phyloP scores from a whole-genome alignment of 1,140 invertebrate genomes.

The Euborellia annulipes region DNA sequence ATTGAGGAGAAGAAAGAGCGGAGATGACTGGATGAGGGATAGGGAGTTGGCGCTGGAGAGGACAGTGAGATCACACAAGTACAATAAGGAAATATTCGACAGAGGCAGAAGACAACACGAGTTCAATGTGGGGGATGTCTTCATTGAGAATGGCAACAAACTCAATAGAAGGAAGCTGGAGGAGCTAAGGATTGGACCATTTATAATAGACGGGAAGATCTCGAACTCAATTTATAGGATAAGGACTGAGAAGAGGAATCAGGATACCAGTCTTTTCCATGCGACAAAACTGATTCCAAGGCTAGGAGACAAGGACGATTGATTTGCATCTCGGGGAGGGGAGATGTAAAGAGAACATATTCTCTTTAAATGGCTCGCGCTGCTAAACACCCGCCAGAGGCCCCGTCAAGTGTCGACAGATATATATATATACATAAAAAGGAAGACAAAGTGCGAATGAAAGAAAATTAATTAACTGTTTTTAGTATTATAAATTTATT shows the following conservation, averaged over 20 bases:
- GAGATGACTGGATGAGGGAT: conserved; percentile 10
- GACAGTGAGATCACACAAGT: conserved; percentile 17
- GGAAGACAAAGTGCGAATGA: too few relatives aligned
- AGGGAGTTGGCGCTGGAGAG: conserved; percentile 16
- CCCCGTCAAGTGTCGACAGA: too few relatives aligned
- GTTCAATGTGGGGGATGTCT: conserved; percentile 16
- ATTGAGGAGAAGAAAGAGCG: conserved; percentile 16
- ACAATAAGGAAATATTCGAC: conserved; percentile 17
- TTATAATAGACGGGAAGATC: conserved; percentile 14
- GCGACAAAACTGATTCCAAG: too few relatives aligned
- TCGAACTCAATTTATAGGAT: conserved; percentile 7
- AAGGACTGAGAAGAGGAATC: too few relatives aligned
- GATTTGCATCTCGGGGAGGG: neutral
- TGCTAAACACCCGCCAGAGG: too few relatives aligned
- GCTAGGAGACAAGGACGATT: too few relatives aligned
- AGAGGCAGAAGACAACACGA: conserved; percentile 11
- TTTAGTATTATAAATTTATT: too few relatives aligned
- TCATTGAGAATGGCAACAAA: conserved; percentile 18
- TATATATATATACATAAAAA: too few relatives aligned
- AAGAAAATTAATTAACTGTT: too few relatives aligned
- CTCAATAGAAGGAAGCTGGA: conserved; percentile 17
- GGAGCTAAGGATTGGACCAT: conserved; percentile 17
- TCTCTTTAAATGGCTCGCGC: too few relatives aligned
- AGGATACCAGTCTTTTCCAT: too few relatives aligned
- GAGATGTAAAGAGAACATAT: too few relatives aligned